Base-by-base conservation (phyloP, 2,797 vertebrate genomes). In the Neostethus bicornis region DNA sequence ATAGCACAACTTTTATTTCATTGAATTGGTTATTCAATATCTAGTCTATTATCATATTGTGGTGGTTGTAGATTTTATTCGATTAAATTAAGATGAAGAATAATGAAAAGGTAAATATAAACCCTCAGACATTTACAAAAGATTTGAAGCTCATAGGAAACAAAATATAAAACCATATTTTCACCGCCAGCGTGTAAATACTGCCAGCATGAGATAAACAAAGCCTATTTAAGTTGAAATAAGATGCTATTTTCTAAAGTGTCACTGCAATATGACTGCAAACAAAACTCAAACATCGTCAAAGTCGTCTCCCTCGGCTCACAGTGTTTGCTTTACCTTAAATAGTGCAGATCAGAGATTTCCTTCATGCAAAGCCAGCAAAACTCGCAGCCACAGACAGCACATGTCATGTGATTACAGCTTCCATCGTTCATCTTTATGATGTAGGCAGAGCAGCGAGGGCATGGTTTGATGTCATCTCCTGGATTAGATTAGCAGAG, bases 361-460 rank as follows among this genome's bases (percentile, higher is more conserved):
- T 98, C 96, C 91, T 98, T 98, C 96, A 98, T 98, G 83, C 96
- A 98, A 0, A 98, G 91, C 96, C 96, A 98, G 88, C 96, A 98
- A 78, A 98, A 98, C 85, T 98, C 96, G 66, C 96, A 98, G 77
- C 96, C 96, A 32, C 96, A 98, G 64, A 98, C 96, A 13, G 96
- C 95, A 60, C 96, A 98, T 20, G 96, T 98, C 96, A 98, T 98
- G 83, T 98, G 96, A 86, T 98, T 98, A 79, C 96, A 98, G 88
- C 96, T 98, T 41, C 96, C 96, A 64, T 98, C 96, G 3, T 98
- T 98, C 96, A 98, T 98, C 89, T 98, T 98, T 89, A 98, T 96
- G 86, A 98, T 98, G 70, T 96, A 98, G 56, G 96, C 96, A 60
- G 95, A 94, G 81, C 96, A 98, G 43, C 96, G 94, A 25, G 96